A percentile compares a stretch with the other conserved stretches of the same genome.
Evolutionary conservation across 2,797 vertebrate species (phyloP).

Genomic region (Aeoliscus strigatus): DNA sequence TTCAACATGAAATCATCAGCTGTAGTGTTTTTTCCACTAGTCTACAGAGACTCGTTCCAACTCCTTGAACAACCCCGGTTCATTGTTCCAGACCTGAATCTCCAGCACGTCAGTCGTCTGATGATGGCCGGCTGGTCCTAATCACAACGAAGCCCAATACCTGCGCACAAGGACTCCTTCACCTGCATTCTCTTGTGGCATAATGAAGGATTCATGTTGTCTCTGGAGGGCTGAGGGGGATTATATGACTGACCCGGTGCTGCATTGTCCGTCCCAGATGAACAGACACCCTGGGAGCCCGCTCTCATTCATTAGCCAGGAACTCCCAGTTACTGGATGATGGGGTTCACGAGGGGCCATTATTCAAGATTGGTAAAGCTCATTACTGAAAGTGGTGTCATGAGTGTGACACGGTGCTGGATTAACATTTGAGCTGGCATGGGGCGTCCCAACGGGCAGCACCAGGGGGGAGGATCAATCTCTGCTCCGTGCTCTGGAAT

Average conservation of each 20-base stretch:
- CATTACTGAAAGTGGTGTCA: conserved; percentile 52
- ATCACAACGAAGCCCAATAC: no score
- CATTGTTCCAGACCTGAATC: no score
- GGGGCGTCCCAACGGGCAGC: conserved; percentile 12
- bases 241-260: conserved; percentile 26
- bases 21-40: no score
- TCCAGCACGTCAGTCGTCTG: neutral
- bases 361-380: conserved; percentile 48
- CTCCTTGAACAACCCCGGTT: no score
- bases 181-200: conserved; percentile 21
- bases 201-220: conserved; percentile 61
- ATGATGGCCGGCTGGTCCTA: no score
- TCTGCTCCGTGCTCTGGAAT: neutral
- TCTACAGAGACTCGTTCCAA: no score
- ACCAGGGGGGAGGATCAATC: neutral
- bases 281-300: conserved; percentile 17
- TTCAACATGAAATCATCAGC: no score
- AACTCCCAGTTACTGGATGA: conserved; percentile 27
- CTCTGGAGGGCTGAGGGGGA: conserved; percentile 29
- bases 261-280: conserved; percentile 20
- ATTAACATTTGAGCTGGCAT: conserved; percentile 7
- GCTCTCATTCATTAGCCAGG: conserved; percentile 35
- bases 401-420: conserved; percentile 19
- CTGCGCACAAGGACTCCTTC: conserved; percentile 17
- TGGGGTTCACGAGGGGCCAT: conserved; percentile 39